Percentiles rank a stretch among this genome's conserved stretches.
phyloP scores from a whole-genome alignment of 2,113 vertebrate genomes.

The Eidolon helvum region DNA sequence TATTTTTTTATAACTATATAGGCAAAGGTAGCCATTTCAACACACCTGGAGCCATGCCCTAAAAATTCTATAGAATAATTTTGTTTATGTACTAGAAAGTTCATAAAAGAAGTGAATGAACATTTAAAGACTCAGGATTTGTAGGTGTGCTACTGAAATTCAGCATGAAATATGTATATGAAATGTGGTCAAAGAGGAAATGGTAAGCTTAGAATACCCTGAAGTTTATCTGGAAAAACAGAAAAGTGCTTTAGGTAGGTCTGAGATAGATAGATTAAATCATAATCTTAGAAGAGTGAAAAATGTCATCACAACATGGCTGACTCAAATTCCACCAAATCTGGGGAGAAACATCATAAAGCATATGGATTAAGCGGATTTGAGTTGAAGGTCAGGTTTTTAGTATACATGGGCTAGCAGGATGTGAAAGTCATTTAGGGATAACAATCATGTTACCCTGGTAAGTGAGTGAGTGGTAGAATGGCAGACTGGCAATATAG shows the following conservation, averaged over 20 bases:
- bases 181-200: not conserved
- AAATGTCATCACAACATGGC: constrained; percentile 7
- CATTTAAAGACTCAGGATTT: not conserved
- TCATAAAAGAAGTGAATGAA: not conserved
- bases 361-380: constrained; percentile 34
- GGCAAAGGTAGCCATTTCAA: not conserved
- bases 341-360: constrained; percentile 22
- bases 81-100: not conserved
- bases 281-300: constrained; percentile 42
- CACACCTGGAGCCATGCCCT: not conserved
- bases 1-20: not conserved
- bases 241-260: not conserved
- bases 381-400: constrained; percentile 51
- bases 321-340: constrained; percentile 30
- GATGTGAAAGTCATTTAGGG: not conserved
- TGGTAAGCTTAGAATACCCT: not conserved
- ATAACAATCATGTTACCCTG: not conserved
- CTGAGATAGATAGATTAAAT: constrained; percentile 55
- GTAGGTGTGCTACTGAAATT: not conserved
- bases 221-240: constrained; percentile 41
- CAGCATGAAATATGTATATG: not conserved
- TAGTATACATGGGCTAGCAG: not conserved
- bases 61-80: not conserved
- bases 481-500: not conserved
- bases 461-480: not conserved